Conservation (phyloP, 2,888 invertebrate species). For the Eupithecia abbreviata region DNA sequence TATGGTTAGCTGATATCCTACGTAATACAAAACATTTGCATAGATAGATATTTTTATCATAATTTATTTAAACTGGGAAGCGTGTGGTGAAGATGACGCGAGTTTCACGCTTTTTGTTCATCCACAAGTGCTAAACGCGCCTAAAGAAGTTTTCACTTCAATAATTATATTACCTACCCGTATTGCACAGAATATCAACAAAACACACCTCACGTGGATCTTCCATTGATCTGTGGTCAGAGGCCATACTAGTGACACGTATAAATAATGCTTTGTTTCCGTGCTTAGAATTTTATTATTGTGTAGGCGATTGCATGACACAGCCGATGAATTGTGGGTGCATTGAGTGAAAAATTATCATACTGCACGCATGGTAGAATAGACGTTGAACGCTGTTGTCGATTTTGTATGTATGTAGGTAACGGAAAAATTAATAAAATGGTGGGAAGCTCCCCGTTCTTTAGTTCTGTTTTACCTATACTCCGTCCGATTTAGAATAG, state of each 20-base stretch:
- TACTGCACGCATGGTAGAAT: constrained; percentile 26
- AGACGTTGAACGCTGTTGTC: neutral
- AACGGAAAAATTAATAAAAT: neutral
- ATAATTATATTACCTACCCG: neutral
- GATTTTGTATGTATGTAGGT: neutral
- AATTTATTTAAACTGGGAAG: too few relatives aligned
- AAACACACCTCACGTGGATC: constrained; percentile 1
- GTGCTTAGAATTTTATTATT: constrained; percentile 37
- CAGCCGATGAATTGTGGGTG: constrained; percentile 38
- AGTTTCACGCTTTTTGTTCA: too few relatives aligned
- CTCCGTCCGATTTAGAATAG: too few relatives aligned
- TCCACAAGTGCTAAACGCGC: too few relatives aligned
- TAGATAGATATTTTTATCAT: too few relatives aligned
- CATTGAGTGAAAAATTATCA: constrained; percentile 39
- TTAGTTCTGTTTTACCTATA: too few relatives aligned
- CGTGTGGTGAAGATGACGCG: too few relatives aligned
- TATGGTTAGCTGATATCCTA: too few relatives aligned
- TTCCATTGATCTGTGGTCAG: constrained; percentile 26
- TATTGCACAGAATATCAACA: neutral
- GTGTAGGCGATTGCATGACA: constrained; percentile 39
- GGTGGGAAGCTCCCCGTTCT: neutral
- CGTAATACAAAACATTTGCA: too few relatives aligned
- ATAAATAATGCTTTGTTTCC: constrained; percentile 39
- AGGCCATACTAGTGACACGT: constrained; percentile 32
- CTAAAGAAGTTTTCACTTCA: too few relatives aligned